These are phyloP conservation scores for Dasysyrphus tricinctus DNA, from an alignment of 2,888 invertebrate genomes.

Conservation along the genomic window DNA sequence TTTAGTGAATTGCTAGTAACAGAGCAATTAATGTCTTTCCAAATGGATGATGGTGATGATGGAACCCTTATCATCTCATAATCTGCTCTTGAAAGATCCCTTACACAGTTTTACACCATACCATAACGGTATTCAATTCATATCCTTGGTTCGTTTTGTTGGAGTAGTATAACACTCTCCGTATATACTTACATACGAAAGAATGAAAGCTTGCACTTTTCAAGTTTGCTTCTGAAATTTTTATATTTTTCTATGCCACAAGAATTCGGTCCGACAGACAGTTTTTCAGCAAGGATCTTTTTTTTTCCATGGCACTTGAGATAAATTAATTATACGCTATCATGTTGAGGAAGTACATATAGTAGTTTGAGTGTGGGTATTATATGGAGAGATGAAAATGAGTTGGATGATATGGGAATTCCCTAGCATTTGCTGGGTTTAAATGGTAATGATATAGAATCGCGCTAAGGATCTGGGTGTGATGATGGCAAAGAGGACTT, in stretches of 20 bases:
- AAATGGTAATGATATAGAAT: conserved; percentile 74
- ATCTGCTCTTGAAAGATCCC: conserved; percentile 64
- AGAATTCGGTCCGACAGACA: conserved; percentile 55
- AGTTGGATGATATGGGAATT: not conserved
- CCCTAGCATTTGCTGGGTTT: conserved; percentile 19
- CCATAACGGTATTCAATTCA: not conserved
- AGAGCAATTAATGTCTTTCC: conserved; percentile 64
- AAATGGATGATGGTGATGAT: conserved; percentile 38
- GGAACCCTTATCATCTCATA: conserved; percentile 54
- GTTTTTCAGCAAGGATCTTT: conserved; percentile 52
- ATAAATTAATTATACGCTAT: conserved; percentile 71
- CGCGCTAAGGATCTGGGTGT: conserved; percentile 62
- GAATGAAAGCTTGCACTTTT: conserved; percentile 72
- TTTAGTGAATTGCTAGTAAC: conserved; percentile 54
- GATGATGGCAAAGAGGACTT: conserved; percentile 39
- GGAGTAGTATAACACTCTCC: not conserved
- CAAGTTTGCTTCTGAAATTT: conserved; percentile 49
- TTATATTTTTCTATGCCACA: conserved; percentile 35
- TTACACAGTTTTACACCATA: conserved; percentile 28
- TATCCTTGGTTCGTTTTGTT: conserved; percentile 5
- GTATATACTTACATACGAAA: not conserved
- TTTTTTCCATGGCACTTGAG: conserved; percentile 52
- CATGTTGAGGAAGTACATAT: conserved; percentile 21
- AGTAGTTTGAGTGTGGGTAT: not conserved
- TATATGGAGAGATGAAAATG: not conserved